These are phyloP conservation scores for Nesoenas mayeri DNA, from an alignment of 2,113 vertebrate genomes.

Conservation along the genomic window DNA sequence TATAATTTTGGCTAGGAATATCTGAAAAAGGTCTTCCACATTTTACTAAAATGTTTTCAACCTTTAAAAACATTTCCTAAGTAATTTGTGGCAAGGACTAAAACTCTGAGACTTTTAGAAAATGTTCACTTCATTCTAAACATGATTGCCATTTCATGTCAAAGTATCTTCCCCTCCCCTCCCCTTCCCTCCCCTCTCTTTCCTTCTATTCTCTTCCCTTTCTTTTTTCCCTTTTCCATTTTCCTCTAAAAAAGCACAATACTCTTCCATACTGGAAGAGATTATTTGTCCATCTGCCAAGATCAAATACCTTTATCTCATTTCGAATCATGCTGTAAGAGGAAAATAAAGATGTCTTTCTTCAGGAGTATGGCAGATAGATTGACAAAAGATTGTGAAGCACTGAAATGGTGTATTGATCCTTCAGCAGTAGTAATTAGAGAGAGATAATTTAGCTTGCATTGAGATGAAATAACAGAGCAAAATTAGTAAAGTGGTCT, in stretches of 20 bases:
- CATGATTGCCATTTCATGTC: not conserved
- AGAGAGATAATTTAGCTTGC: not conserved
- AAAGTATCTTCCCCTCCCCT: not conserved
- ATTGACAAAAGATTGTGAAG: not conserved
- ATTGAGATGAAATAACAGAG: not conserved
- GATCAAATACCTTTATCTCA: constrained; percentile 16
- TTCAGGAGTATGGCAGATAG: not conserved
- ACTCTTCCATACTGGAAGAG: too few relatives aligned
- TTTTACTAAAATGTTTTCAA: not conserved
- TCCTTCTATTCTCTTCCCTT: too few relatives aligned
- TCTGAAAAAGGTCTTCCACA: not conserved
- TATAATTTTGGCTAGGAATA: not conserved
- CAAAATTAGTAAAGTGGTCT: not conserved
- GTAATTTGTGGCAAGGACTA: not conserved
- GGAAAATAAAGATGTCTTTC: constrained; percentile 13
- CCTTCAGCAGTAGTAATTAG: not conserved
- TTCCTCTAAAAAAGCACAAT: not conserved
- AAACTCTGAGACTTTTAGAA: not conserved
- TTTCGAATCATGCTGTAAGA: not conserved
- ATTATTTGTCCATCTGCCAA: constrained; percentile 8
- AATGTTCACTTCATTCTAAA: not conserved
- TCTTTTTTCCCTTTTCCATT: not conserved
- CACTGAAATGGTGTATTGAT: not conserved
- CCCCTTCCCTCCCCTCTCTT: too few relatives aligned
- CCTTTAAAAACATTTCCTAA: not conserved